A percentile compares a stretch with the other conserved stretches of the same genome.
These are phyloP conservation scores for Paralichthys olivaceus DNA, from an alignment of 2,113 vertebrate species.

Conservation along the genomic window DNA sequence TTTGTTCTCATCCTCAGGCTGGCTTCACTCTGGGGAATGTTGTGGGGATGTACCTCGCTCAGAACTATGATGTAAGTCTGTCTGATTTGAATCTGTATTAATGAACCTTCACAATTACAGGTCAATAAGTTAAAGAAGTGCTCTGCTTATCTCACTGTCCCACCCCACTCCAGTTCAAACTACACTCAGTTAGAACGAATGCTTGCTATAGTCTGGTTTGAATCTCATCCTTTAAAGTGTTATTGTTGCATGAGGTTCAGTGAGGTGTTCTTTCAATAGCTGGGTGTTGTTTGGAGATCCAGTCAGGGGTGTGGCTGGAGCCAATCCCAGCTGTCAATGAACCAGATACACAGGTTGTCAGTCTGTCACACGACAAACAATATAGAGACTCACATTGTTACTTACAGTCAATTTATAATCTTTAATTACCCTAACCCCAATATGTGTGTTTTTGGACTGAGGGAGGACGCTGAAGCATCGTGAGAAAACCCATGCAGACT, in stretches of 20 bases:
- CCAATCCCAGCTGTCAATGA: no score
- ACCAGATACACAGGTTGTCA: no score
- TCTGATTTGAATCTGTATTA: accelerated
- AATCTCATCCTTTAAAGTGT: neutral
- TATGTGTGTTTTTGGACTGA: no score
- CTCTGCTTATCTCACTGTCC: neutral
- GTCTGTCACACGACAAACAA: no score
- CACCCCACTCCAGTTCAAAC: neutral
- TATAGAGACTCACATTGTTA: no score
- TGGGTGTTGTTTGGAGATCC: neutral
- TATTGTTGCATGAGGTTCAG: neutral
- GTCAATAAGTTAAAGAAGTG: neutral
- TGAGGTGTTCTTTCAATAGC: neutral
- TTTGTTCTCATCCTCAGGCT: slow-evolving; percentile 80
- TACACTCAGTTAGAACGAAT: neutral
- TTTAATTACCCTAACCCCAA: no score
- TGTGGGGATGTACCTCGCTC: slow-evolving; percentile 97
- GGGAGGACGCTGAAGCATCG: no score
- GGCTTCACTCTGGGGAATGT: slow-evolving; percentile 96
- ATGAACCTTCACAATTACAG: neutral
- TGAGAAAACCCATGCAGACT: no score
- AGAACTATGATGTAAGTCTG: slow-evolving; percentile 94
- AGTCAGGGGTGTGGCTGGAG: no score
- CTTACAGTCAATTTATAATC: no score
- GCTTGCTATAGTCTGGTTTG: neutral